phyloP scores from a whole-genome alignment of 2,888 invertebrate species.

The Gnatocerus cornutus region DNA sequence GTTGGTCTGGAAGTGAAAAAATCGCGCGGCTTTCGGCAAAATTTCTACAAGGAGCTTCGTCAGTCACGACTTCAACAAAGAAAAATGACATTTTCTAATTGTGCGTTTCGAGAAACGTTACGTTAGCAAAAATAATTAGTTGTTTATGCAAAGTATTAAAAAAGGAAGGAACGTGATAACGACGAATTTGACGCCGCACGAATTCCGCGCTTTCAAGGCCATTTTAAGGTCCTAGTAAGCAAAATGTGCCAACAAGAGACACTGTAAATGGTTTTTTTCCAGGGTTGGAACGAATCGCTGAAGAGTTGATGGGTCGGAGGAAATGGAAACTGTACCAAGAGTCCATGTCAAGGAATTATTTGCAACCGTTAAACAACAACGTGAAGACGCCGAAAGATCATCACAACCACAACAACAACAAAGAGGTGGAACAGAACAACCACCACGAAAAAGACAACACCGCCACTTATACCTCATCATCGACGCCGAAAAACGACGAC shows the following conservation, averaged over 20 bases:
- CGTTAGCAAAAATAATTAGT: constrained; percentile 39
- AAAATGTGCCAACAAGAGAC: neutral
- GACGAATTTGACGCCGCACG: constrained; percentile 43
- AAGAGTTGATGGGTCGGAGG: constrained; percentile 97
- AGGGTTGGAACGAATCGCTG: constrained; percentile 97
- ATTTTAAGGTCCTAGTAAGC: constrained; percentile 15
- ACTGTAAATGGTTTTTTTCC: constrained; percentile 51
- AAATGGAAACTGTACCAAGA: constrained; percentile 97
- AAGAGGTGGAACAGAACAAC: constrained; percentile 43
- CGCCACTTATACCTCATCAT: constrained; percentile 38
- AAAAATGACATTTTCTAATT: constrained; percentile 26
- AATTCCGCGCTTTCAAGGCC: constrained; percentile 36
- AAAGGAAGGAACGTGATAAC: constrained; percentile 25
- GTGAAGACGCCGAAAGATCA: constrained; percentile 62
- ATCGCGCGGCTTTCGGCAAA: constrained; percentile 61
- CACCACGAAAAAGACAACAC: constrained; percentile 37
- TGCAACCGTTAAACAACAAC: constrained; percentile 71
- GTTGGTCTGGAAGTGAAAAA: constrained; percentile 38
- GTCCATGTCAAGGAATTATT: constrained; percentile 72
- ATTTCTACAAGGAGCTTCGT: constrained; percentile 60
- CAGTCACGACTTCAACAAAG: constrained; percentile 57
- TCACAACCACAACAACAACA: constrained; percentile 53
- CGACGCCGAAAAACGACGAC: constrained; percentile 43
- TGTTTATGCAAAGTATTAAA: constrained; percentile 20
- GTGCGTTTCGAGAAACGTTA: constrained; percentile 30